Percentiles rank a stretch among this genome's conserved stretches.
These are phyloP conservation scores for Microctenopoma stevenorrisi DNA, from an alignment of 2,797 vertebrate genomes.

Conservation along the genomic window DNA sequence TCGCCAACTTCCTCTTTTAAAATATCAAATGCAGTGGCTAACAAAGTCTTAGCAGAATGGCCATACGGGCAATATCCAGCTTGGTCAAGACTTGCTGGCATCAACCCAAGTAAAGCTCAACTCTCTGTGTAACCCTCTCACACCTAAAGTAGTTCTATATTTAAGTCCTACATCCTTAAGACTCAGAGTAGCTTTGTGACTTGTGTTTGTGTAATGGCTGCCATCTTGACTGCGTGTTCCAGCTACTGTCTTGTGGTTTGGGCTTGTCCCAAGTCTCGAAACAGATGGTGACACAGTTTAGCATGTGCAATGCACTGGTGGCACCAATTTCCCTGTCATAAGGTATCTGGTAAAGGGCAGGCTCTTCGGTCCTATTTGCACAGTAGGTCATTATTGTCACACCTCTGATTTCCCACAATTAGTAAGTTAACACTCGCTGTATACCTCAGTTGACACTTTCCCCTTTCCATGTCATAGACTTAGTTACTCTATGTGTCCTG, in stretches of 20 bases:
- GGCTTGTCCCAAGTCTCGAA: slow-evolving; percentile 59
- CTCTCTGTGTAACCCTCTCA: slow-evolving; percentile 63
- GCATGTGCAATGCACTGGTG: slow-evolving; percentile 57
- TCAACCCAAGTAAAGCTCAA: slow-evolving; percentile 43
- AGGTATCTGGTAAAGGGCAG: slow-evolving; percentile 50
- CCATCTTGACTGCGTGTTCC: slow-evolving; percentile 69
- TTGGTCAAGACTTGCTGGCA: slow-evolving; percentile 48
- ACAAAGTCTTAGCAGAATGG: slow-evolving; percentile 57
- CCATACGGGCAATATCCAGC: slow-evolving; percentile 54
- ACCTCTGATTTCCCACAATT: slow-evolving; percentile 53
- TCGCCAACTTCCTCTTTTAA: slow-evolving; percentile 66
- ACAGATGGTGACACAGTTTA: slow-evolving; percentile 82
- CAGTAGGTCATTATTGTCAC: slow-evolving; percentile 35
- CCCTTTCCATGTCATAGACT: slow-evolving; percentile 9
- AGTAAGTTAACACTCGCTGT: slow-evolving; percentile 16
- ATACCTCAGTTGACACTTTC: slow-evolving; percentile 15
- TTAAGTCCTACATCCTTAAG: slow-evolving; percentile 48
- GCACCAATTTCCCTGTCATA: slow-evolving; percentile 63
- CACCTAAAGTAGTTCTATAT: slow-evolving; percentile 66
- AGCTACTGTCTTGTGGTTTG: slow-evolving; percentile 72
- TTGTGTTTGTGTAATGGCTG: slow-evolving; percentile 54
- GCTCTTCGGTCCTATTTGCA: slow-evolving; percentile 47
- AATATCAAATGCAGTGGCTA: slow-evolving; percentile 60
- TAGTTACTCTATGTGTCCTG: neutral
- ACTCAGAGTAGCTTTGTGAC: slow-evolving; percentile 48